phyloP scores from a whole-genome alignment of 2,888 invertebrate species.

The Fissipunctia ypsillon region DNA sequence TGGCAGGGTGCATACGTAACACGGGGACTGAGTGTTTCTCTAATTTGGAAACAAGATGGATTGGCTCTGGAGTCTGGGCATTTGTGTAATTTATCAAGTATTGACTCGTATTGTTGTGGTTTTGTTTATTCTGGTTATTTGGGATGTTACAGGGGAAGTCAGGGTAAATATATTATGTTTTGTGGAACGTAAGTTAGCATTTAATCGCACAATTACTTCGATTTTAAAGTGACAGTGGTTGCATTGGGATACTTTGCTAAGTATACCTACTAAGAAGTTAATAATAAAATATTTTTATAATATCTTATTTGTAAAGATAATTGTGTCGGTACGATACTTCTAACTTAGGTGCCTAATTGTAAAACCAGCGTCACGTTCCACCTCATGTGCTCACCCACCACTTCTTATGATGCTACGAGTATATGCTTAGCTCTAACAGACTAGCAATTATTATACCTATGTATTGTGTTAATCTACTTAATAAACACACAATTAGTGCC shows the following conservation, averaged over 20 bases:
- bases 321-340: background rate
- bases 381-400: too few species aligned
- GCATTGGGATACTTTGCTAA: background rate
- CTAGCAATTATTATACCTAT: background rate
- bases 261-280: background rate
- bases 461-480: background rate
- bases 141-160: slow-evolving; percentile 44
- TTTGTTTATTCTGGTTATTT: slow-evolving; percentile 72
- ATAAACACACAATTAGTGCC: too few species aligned
- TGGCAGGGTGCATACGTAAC: slow-evolving; percentile 79
- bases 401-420: too few species aligned
- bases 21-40: slow-evolving; percentile 69
- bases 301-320: background rate
- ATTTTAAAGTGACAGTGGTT: background rate
- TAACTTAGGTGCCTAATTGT: too few species aligned
- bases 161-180: slow-evolving; percentile 38
- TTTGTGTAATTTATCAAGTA: slow-evolving; percentile 81
- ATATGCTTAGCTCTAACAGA: too few species aligned
- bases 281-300: background rate
- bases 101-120: slow-evolving; percentile 75
- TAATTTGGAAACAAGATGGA: slow-evolving; percentile 84
- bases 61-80: slow-evolving; percentile 71
- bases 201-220: background rate
- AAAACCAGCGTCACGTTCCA: background rate
- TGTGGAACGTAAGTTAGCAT: slow-evolving; percentile 22